phyloP scores from a whole-genome alignment of 2,797 vertebrate genomes.

The Schizopygopsis malacanthus region DNA sequence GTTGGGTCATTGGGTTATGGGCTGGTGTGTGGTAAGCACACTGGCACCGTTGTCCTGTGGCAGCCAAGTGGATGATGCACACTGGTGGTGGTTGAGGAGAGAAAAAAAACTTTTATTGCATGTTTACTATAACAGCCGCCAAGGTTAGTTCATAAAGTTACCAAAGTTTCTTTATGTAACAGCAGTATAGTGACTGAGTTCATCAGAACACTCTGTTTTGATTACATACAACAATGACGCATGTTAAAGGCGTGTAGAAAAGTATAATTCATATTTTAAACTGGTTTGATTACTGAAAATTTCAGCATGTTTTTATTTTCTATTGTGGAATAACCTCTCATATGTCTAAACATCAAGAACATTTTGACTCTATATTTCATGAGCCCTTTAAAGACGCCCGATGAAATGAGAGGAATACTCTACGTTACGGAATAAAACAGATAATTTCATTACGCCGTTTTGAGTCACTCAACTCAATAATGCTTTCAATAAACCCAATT shows the following conservation, averaged over 20 bases:
- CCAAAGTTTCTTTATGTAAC: too few species aligned
- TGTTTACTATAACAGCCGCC: neutral
- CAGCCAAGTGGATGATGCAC: too few species aligned
- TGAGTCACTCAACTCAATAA: constrained; percentile 44
- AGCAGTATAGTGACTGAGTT: too few species aligned
- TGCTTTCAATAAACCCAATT: constrained; percentile 57
- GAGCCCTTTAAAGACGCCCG: neutral
- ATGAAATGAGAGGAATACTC: constrained; percentile 4
- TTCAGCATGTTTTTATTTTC: neutral
- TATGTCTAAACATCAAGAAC: neutral
- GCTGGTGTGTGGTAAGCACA: too few species aligned
- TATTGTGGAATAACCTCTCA: neutral
- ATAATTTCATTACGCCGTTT: constrained; percentile 28
- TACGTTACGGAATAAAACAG: neutral
- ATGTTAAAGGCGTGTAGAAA: neutral
- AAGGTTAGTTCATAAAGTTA: too few species aligned
- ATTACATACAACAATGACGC: neutral
- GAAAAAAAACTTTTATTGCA: too few species aligned
- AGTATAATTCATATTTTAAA: neutral
- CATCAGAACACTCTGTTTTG: too few species aligned
- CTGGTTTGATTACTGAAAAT: neutral
- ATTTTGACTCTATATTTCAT: neutral
- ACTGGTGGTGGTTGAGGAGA: too few species aligned
- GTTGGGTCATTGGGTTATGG: too few species aligned
- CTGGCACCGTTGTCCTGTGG: too few species aligned